A percentile compares a stretch with the other conserved stretches of the same genome.
Evolutionary conservation across 2,113 vertebrate species (phyloP).

Genomic region (Odontophorus gujanensis): DNA sequence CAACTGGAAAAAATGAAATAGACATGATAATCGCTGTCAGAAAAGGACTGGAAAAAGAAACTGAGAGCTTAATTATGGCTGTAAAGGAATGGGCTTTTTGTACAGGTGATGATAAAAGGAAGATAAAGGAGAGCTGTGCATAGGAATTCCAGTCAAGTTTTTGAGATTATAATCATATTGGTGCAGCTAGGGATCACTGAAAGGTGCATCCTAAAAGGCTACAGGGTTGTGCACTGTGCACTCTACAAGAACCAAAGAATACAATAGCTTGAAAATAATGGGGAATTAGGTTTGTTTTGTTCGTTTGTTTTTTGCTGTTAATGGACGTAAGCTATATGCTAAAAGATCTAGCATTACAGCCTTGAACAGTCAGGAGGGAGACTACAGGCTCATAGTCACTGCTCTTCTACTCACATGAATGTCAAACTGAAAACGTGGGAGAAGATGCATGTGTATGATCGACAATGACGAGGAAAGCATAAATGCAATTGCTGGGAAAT

Average conservation of each 20-base stretch:
- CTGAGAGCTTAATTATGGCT: slow-evolving; percentile 3
- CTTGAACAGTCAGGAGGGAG: neutral
- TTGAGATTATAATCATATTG: neutral
- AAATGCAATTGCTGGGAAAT: neutral
- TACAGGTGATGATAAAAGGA: neutral
- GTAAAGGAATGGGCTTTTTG: slow-evolving; percentile 3
- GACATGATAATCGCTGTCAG: slow-evolving; percentile 24
- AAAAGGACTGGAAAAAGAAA: slow-evolving; percentile 10
- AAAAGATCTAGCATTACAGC: neutral
- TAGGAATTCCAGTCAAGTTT: neutral
- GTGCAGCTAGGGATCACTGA: neutral
- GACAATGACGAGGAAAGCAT: neutral
- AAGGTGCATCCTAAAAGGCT: neutral
- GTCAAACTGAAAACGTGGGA: neutral
- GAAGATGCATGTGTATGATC: neutral
- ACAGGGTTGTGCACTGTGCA: neutral
- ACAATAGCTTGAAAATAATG: neutral
- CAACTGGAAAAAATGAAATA: neutral
- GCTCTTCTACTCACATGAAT: neutral
- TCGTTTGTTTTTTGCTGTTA: neutral
- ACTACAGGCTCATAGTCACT: fast-evolving
- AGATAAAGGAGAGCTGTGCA: neutral
- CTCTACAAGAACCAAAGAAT: neutral
- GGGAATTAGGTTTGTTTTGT: neutral
- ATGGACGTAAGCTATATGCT: neutral